Evolutionary conservation across 2,113 vertebrate species (phyloP), one percentile per base, ranked within the genome.

Genomic region (Zootoca vivipara): DNA sequence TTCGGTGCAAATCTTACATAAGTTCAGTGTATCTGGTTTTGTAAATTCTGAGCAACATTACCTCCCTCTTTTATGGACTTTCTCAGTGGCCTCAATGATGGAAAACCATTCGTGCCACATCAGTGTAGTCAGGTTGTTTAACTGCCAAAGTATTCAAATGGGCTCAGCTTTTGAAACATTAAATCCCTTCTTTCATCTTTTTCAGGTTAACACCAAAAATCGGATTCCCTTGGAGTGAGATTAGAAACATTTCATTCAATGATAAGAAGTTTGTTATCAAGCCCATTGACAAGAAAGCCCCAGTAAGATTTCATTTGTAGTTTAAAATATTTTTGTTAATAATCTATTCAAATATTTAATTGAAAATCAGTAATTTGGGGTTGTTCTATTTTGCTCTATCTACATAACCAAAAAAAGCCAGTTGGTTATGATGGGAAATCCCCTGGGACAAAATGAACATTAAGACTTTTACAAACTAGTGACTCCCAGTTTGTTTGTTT

Each of bases 211-310:
- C 98, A 77, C 99, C 99, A 0, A 99, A 99, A 96, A 99, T 99
- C 90, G 99, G 99, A 87, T 99, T 99, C 92, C 99, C 99, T 20
- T 99, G 99, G 99, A 99, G 99, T 90, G 99, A 99, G 95, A 99
- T 99, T 95, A 97, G 98, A 89, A 99, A 99, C 90, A 99, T 99
- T 92, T 99, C 99, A 89, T 99, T 99, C 96, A 99, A 99, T 82
- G 99, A 99, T 95, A 99, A 99, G 98, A 99, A 99, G 95, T 99
- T 99, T 95, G 97, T 99, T 92, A 99, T 99, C 95, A 99, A 99
- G 92, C 98, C 99, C 46, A 99, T 99, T 89, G 98, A 99, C 96
- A 99, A 98, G 97, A 99, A 99, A 96, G 95, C 99, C 72, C 98
- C 98, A 94, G 98, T 99, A 97, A 95, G 98, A 94, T 79, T 80